A percentile compares a stretch with the other conserved stretches of the same genome.
phyloP scores from a whole-genome alignment of 2,888 invertebrate genomes.

The Ennomos erosarius region DNA sequence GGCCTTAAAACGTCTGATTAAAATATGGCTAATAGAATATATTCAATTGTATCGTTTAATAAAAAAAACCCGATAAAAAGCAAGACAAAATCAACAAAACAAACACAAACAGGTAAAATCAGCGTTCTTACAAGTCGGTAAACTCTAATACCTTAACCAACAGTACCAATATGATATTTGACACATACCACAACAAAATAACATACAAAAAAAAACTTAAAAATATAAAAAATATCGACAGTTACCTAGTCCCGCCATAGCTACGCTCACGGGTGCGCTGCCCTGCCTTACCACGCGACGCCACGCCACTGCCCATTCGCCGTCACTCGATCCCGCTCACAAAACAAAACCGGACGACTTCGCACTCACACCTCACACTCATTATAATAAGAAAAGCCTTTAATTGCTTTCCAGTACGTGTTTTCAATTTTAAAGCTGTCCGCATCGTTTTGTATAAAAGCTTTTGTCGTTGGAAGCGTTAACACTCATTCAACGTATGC shows the following conservation, averaged over 20 bases:
- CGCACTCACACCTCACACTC: slow-evolving; percentile 47
- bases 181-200: too few relatives aligned
- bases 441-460: slow-evolving; percentile 24
- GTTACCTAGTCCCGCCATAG: slow-evolving; percentile 38
- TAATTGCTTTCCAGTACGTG: not conserved
- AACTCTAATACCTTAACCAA: too few relatives aligned
- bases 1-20: too few relatives aligned
- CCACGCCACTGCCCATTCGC: slow-evolving; percentile 62
- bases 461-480: slow-evolving; percentile 10
- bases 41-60: too few relatives aligned
- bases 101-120: too few relatives aligned
- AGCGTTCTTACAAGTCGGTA: too few relatives aligned
- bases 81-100: too few relatives aligned
- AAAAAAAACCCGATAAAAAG: too few relatives aligned
- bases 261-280: slow-evolving; percentile 69
- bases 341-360: slow-evolving; percentile 85
- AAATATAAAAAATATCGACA: slow-evolving; percentile 7
- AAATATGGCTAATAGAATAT: too few relatives aligned
- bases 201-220: too few relatives aligned
- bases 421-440: slow-evolving; percentile 4
- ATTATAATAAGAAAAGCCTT: slow-evolving; percentile 26
- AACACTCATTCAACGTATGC: slow-evolving; percentile 7
- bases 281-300: slow-evolving; percentile 57
- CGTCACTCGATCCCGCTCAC: slow-evolving; percentile 79
- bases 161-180: too few relatives aligned